A percentile compares a stretch with the other conserved stretches of the same genome.
These are phyloP conservation scores for Sinocyclocheilus rhinocerous DNA, from an alignment of 2,113 vertebrate genomes.

Conservation along the genomic window DNA sequence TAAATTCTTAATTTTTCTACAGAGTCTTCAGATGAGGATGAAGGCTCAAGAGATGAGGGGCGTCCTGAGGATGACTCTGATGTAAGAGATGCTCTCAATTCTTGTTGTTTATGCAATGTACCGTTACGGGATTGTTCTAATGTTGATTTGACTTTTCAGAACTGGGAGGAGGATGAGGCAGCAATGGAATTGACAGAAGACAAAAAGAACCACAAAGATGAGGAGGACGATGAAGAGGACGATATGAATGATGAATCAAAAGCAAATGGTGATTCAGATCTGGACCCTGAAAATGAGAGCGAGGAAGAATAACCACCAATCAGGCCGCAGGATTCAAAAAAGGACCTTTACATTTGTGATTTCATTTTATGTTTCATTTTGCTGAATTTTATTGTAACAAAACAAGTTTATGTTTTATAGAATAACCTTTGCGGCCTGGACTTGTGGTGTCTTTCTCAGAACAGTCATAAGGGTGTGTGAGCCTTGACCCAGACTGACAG, in stretches of 20 bases:
- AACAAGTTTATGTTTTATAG: conserved; percentile 61
- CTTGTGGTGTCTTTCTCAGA: conserved; percentile 19
- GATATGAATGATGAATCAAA: conserved; percentile 84
- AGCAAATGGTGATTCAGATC: conserved; percentile 91
- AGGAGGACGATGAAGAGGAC: conserved; percentile 69
- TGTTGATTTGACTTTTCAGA: conserved; percentile 67
- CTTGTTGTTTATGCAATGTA: background rate
- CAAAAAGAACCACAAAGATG: conserved; percentile 59
- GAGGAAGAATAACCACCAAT: conserved; percentile 86
- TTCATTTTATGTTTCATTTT: conserved; percentile 79
- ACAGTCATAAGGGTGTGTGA: conserved; percentile 31
- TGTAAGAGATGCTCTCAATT: conserved; percentile 64
- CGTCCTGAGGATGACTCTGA: conserved; percentile 74
- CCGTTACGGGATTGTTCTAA: background rate
- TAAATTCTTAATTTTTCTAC: background rate
- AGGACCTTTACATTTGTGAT: conserved; percentile 73
- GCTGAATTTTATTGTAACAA: conserved; percentile 77
- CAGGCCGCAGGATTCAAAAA: conserved; percentile 46
- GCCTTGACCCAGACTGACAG: background rate
- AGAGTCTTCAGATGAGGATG: conserved; percentile 80
- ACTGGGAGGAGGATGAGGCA: conserved; percentile 87
- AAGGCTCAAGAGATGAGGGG: conserved; percentile 74
- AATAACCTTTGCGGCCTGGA: conserved; percentile 42
- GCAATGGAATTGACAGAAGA: conserved; percentile 68
- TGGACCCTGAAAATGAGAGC: conserved; percentile 91